Percentiles rank a stretch among this genome's conserved stretches.
Evolutionary conservation across 2,888 invertebrate genomes (phyloP).

Genomic region (Heliconius hortense): DNA sequence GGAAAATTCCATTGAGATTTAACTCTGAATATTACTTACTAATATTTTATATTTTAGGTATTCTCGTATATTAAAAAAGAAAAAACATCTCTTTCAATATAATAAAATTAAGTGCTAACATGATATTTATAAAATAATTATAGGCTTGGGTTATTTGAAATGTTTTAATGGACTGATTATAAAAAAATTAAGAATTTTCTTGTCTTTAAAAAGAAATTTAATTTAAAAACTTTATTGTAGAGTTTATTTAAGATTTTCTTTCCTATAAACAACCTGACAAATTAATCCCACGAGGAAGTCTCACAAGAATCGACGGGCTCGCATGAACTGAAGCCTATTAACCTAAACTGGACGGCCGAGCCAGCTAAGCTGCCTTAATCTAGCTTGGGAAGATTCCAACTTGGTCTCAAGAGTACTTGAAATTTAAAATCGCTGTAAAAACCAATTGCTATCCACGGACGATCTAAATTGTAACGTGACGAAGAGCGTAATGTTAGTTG

Average conservation of each 20-base stretch:
- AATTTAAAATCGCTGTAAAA: constrained; percentile 18
- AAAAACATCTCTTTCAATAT: background rate
- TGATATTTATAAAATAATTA: background rate
- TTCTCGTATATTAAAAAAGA: background rate
- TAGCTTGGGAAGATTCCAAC: constrained; percentile 27
- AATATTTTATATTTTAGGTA: too few species aligned
- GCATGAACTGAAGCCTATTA: constrained; percentile 25
- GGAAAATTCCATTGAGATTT: background rate
- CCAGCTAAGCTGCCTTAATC: constrained; percentile 27
- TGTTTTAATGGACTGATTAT: too few species aligned
- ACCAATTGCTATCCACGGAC: constrained; percentile 12
- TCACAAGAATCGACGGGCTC: constrained; percentile 21
- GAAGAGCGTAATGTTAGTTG: background rate
- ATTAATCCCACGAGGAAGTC: constrained; percentile 16
- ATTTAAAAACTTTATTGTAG: background rate
- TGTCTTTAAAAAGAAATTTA: background rate
- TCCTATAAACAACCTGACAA: constrained; percentile 7
- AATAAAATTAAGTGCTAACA: background rate
- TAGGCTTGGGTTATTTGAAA: too few species aligned
- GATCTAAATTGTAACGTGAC: constrained; percentile 4
- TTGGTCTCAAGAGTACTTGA: constrained; percentile 24
- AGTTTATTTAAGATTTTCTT: background rate
- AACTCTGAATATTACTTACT: too few species aligned
- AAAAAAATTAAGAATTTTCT: too few species aligned
- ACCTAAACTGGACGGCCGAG: constrained; percentile 25